Conservation (phyloP, 2,113 vertebrate genomes). For the Bucco capensis region DNA sequence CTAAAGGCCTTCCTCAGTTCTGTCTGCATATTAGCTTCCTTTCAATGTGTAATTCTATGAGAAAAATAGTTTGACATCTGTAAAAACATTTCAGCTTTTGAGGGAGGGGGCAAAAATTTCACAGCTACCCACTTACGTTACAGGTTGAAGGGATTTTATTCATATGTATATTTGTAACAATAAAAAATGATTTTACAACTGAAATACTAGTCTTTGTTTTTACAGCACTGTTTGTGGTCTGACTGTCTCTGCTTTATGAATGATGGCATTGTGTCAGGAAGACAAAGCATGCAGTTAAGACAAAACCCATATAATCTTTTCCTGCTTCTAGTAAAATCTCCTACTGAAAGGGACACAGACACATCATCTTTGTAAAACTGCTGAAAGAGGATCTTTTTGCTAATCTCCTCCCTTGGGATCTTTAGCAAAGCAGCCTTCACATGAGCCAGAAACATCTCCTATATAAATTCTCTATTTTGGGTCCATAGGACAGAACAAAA, state of each 20-base stretch:
- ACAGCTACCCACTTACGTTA: constrained; percentile 70
- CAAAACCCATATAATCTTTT: neutral
- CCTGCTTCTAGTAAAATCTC: neutral
- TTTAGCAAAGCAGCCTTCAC: neutral
- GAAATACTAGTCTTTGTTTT: constrained; percentile 16
- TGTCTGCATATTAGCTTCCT: constrained; percentile 74
- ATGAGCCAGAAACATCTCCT: neutral
- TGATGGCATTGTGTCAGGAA: neutral
- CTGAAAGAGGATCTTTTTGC: neutral
- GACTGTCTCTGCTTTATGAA: neutral
- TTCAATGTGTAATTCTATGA: constrained; percentile 69
- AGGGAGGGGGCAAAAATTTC: constrained; percentile 64
- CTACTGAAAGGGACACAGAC: neutral
- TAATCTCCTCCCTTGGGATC: neutral
- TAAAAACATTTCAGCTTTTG: constrained; percentile 66
- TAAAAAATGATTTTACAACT: constrained; percentile 89
- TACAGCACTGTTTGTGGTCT: neutral
- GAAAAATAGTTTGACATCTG: constrained; percentile 64
- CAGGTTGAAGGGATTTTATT: constrained; percentile 82
- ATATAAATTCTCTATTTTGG: neutral
- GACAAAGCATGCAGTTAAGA: neutral
- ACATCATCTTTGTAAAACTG: neutral
- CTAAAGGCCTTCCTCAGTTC: constrained; percentile 64
- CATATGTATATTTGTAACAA: constrained; percentile 90
- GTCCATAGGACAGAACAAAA: neutral